phyloP scores from a whole-genome alignment of 2,113 vertebrate genomes.

The Phodopus roborovskii region DNA sequence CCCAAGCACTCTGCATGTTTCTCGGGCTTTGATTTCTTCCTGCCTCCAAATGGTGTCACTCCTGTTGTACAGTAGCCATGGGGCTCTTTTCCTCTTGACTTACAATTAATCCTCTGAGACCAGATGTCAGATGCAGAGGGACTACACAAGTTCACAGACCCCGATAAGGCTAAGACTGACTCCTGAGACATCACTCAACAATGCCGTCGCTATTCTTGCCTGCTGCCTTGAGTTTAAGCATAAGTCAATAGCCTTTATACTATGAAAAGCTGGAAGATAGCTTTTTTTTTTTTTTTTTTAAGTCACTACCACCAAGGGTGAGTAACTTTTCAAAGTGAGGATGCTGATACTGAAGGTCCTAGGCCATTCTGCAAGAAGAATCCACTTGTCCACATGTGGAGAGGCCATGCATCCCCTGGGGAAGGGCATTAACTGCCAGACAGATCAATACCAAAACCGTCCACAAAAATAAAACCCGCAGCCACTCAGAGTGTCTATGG shows the following conservation, averaged over 20 bases:
- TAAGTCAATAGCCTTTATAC: not conserved
- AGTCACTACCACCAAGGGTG: not conserved
- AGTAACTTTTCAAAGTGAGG: slow-evolving; percentile 2
- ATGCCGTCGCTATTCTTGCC: not conserved
- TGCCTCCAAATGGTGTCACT: not conserved
- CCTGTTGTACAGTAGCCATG: not conserved
- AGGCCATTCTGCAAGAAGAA: not conserved
- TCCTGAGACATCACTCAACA: not conserved
- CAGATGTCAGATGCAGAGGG: too few species aligned
- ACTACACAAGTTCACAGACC: not conserved
- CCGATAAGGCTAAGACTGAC: not conserved
- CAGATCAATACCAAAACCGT: not conserved
- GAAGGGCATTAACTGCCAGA: not conserved
- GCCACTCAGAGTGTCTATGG: not conserved
- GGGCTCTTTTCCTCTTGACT: not conserved
- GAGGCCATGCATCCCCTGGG: not conserved
- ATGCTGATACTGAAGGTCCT: not conserved
- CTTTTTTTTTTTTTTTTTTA: not conserved
- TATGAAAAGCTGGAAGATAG: not conserved
- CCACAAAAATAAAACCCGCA: not conserved
- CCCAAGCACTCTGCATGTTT: not conserved
- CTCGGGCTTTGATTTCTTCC: not conserved
- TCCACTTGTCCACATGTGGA: not conserved
- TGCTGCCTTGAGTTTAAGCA: not conserved
- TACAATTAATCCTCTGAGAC: not conserved